Conservation (phyloP, 2,113 vertebrate species). For the Neotoma lepida region DNA sequence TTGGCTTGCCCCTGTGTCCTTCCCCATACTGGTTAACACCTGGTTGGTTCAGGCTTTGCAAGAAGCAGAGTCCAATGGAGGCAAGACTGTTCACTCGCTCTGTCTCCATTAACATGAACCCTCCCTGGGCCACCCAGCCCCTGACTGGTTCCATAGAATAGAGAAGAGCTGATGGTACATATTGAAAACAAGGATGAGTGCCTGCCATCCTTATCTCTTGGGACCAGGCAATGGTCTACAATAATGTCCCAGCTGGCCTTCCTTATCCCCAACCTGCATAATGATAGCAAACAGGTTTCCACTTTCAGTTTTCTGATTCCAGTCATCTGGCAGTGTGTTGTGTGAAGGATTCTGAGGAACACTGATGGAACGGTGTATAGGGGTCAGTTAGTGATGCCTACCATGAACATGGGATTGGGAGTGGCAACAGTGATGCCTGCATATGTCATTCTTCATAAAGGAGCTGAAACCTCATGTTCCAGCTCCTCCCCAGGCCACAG, state of each 20-base stretch:
- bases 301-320: background rate
- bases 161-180: background rate
- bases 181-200: background rate
- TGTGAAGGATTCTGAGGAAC: background rate
- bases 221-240: background rate
- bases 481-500: background rate
- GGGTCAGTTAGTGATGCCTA: rapidly evolving
- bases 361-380: rapidly evolving
- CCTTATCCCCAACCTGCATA: background rate
- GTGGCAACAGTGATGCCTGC: rapidly evolving
- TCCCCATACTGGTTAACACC: background rate
- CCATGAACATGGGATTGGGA: rapidly evolving
- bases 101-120: background rate
- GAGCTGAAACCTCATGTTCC: background rate
- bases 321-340: background rate
- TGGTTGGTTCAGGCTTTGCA: background rate
- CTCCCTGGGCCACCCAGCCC: background rate
- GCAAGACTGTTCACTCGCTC: background rate
- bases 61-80: background rate
- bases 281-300: background rate
- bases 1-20: background rate
- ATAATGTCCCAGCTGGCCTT: background rate
- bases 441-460: too few relatives aligned
- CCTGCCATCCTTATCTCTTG: background rate
- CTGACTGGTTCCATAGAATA: background rate